Percentiles rank a stretch among this genome's conserved stretches.
Evolutionary conservation across 2,113 vertebrate genomes (phyloP).

Genomic region (Dipodomys stephensi): DNA sequence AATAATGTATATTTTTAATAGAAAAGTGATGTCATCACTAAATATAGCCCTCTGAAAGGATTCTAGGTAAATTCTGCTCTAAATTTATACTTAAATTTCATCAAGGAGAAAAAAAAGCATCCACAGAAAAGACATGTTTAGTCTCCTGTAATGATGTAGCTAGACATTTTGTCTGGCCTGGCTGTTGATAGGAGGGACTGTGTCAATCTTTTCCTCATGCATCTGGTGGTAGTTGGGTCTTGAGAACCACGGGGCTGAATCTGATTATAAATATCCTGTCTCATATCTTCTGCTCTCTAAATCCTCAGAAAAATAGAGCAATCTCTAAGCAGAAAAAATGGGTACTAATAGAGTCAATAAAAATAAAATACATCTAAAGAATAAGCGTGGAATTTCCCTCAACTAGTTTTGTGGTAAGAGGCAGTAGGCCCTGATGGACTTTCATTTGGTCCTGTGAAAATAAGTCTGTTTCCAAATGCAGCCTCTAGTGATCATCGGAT

Average conservation of each 20-base stretch:
- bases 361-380: neutral
- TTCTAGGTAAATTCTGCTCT: neutral
- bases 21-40: neutral
- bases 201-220: neutral
- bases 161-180: neutral
- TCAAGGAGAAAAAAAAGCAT: neutral
- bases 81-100: neutral
- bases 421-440: neutral
- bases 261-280: neutral
- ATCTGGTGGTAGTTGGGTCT: neutral
- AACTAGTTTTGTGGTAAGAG: neutral
- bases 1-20: neutral
- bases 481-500: neutral
- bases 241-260: neutral
- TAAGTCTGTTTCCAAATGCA: neutral
- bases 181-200: neutral
- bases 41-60: neutral
- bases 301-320: neutral
- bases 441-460: neutral
- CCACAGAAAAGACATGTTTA: neutral
- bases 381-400: neutral
- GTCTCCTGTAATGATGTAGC: neutral
- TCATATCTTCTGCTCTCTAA: neutral
- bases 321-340: neutral
- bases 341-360: neutral